Evolutionary conservation across 2,797 vertebrate genomes (phyloP), one percentile per base, ranked within the genome.

Genomic region (Ambastaia sidthimunki): DNA sequence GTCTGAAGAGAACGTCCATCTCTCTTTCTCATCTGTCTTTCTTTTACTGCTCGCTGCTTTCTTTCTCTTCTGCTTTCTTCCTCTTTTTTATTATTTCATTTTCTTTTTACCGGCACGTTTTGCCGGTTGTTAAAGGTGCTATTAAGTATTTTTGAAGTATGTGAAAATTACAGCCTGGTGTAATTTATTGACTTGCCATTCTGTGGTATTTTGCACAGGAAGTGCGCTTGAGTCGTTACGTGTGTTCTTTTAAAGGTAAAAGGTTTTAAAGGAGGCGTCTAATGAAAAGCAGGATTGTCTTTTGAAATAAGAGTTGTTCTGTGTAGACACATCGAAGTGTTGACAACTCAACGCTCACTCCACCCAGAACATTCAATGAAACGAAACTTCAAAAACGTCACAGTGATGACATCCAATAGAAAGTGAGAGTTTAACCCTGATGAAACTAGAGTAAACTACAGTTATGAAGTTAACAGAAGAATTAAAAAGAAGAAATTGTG

Each of bases 1-100:
- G 78, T 81, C 77, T 71, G 80, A 86, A 83, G 87, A 81, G 80
- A 82, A 83, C 67, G 76, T 73, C 68, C 84, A 60, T 76, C 44
- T 71, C 74, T 74, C 63, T 78, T 66, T 50, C 67, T 41, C 60
- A 19, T n/a, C 70, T 59, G 55, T n/a, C 12, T 71, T 37, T 48
- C 13, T 4, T 19, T 15, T 55, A 69, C 52, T 37, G 23, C 71
- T 71, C 31, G 0, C 48, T 11, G 18, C 28, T 19, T 12, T 31
- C 44, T 41, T 28, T 67, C 34, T 84, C 25, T 28, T 19, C 41
- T 2, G n/a, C 18, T 63, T 71, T 48, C 18, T 34, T 50, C 37
- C 31, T n/a, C 62, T 52, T 4, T 28, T 4, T 4, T 9, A 1
- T 6, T 21, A 44, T 11, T 65, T 21, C 66, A 41, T 57, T 9